These are phyloP conservation scores for Dusona sp. DNA, from an alignment of 2,888 invertebrate species.

Conservation along the genomic window DNA sequence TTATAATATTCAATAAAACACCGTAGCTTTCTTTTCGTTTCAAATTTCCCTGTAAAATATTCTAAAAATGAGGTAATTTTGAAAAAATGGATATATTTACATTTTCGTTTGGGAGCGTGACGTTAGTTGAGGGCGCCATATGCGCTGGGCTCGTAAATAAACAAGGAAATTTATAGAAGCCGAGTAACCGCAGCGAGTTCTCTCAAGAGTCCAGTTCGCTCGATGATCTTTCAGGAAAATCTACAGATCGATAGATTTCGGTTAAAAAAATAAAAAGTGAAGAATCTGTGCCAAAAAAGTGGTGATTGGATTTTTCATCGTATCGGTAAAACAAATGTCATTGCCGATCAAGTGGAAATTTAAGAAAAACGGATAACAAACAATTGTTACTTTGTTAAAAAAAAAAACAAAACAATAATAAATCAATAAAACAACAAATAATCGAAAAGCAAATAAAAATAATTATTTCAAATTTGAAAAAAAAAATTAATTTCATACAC, in stretches of 20 bases:
- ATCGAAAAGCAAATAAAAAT: too few species aligned
- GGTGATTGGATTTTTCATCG: neutral
- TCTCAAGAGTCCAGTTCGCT: constrained; percentile 55
- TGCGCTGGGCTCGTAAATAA: constrained; percentile 68
- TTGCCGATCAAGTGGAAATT: neutral
- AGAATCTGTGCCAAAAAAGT: neutral
- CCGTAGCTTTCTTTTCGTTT: neutral
- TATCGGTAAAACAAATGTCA: neutral
- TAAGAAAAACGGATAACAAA: neutral
- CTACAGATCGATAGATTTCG: constrained; percentile 43
- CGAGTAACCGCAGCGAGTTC: constrained; percentile 27
- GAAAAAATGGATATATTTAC: constrained; percentile 2
- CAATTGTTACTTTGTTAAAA: neutral
- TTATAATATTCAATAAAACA: neutral
- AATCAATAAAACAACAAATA: too few species aligned
- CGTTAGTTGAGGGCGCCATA: constrained; percentile 60
- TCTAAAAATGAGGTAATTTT: neutral
- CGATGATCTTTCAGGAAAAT: constrained; percentile 56
- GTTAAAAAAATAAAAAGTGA: neutral
- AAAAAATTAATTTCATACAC: too few species aligned
- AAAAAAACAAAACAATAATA: neutral
- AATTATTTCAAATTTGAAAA: too few species aligned
- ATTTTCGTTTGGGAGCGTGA: constrained; percentile 2
- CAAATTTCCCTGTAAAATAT: neutral
- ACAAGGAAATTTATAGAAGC: constrained; percentile 69